Evolutionary conservation across 2,888 invertebrate genomes (phyloP), one percentile per base, ranked within the genome.

Genomic region (Nycteola revayana): DNA sequence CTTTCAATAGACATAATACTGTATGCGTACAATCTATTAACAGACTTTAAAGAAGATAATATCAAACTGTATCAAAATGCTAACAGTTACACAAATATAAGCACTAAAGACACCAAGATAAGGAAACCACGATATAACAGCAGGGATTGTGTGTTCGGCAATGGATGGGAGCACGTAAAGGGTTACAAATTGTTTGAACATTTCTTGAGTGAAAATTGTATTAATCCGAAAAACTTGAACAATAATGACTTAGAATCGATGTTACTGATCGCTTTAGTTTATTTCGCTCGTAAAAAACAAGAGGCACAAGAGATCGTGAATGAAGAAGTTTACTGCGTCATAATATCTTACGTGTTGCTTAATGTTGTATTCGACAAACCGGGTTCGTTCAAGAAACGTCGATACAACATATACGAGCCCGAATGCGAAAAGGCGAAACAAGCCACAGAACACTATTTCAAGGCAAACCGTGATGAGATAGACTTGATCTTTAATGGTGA

Each of bases 21-120:
- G 40, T 75, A 75, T 32, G 67, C 59, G 1, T 64, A 49, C 32
- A 68, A 71, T 35, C 52, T 75, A 11, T 32, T 75, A 0, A 65
- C 60, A 4, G 64, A 74, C 57, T 39, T 28, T 20, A 17, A 11
- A 25, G 21, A 9, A 7, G 25, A 10, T 17, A 23, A 18, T 3
- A 32, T 57, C 8, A 36, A 17, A 18, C 7, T 57, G 4, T 50
- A 42, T 25, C 24, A 32, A 10, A 29, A 25, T n/a, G 10, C 7
- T 1, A 25, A n/a, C 0, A 22, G 7, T 1, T 36, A 9, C 20
- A 23, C 7, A 14, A 34, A 37, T 9, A 20, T 47, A 33, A 6
- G 22, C 23, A 10, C 27, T 3, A 7, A 0, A 3, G 33, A 42
- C 2, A 1, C 10, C 2, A 22, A 6, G 9, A 10, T 42, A 7